Evolutionary conservation across 1,140 invertebrate species (phyloP), one percentile per base, ranked within the genome.

Genomic region (Acromyrmex echinatior): DNA sequence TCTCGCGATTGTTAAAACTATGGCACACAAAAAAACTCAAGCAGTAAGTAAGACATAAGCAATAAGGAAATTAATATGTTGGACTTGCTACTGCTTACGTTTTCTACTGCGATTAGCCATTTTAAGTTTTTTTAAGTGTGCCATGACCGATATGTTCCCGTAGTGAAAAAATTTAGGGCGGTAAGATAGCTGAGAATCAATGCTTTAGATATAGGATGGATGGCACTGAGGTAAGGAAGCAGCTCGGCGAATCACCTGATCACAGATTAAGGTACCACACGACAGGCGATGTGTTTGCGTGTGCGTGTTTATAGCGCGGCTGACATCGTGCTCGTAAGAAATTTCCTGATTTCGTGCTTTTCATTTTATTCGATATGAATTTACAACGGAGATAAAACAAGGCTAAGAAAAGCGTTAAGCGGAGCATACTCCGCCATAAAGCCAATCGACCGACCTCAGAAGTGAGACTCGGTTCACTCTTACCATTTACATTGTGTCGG

Each of bases 331-430:
- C 68, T 90, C 86, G 86, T 87, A 73, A 87, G 78, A 88, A 91
- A 92, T 85, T 90, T 92, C 80, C 86, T 76, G 35, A 66, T 62
- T 86, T 65, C 74, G 74, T 86, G 49, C 62, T 86, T 86, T 63
- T 53, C 62, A 84, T 86, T 91, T 81, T 74, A 65, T 73, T 88
- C 80, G 90, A 92, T 92, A 92, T 88, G 89, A 92, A 80, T 92
- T 92, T 92, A 92, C 89, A 92, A 90, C 87, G 62, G 65, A 92
- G 87, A 92, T 92, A 91, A 92, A 90, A 88, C 74, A 91, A 88
- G 82, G 82, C 85, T 91, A 91, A 91, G 91, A 81, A 88, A 66
- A 92, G 49, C 86, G 78, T 80, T 62, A 88, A 68, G 79, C 80
- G 35, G 16, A 31, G n/a, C 62, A 62, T 82, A 77, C 62, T 31